Percentiles rank a stretch among this genome's conserved stretches.
phyloP scores from a whole-genome alignment of 35 echinoderm and acorn worm species.

The Heliocidaris erythrogramma region DNA sequence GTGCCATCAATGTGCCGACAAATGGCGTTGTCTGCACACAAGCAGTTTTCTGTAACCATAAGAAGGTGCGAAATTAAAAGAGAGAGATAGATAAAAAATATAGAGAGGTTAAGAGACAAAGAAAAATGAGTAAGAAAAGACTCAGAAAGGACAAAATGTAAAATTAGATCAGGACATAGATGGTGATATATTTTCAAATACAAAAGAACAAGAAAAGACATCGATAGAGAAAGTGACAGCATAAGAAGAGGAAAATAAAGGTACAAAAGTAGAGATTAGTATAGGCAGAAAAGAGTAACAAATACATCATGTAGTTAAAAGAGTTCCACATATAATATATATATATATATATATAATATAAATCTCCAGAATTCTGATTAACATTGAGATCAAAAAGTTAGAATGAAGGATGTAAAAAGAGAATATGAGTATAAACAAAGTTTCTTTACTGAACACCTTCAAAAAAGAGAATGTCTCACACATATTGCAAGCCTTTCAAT shows the following conservation, averaged over 20 bases:
- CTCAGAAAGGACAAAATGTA: too few relatives aligned
- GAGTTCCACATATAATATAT: too few relatives aligned
- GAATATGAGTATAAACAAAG: neutral
- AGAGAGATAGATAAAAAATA: neutral
- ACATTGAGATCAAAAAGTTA: neutral
- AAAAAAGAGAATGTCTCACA: neutral
- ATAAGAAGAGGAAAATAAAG: neutral
- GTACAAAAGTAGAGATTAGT: neutral
- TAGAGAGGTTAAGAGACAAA: neutral
- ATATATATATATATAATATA: neutral
- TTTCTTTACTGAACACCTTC: neutral
- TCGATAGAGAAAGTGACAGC: neutral
- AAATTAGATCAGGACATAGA: neutral
- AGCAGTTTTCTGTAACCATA: conserved; percentile 49
- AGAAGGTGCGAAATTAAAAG: neutral
- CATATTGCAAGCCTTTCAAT: neutral
- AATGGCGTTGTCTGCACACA: conserved; percentile 67
- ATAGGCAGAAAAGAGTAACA: neutral
- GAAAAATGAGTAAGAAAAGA: too few relatives aligned
- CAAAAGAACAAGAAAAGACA: neutral
- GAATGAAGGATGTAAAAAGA: neutral
- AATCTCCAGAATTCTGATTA: neutral
- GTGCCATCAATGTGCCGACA: conserved; percentile 65
- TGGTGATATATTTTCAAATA: neutral
- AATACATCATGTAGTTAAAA: too few relatives aligned